Conservation (phyloP, 2,113 vertebrate species). For the Raja brachyura region DNA sequence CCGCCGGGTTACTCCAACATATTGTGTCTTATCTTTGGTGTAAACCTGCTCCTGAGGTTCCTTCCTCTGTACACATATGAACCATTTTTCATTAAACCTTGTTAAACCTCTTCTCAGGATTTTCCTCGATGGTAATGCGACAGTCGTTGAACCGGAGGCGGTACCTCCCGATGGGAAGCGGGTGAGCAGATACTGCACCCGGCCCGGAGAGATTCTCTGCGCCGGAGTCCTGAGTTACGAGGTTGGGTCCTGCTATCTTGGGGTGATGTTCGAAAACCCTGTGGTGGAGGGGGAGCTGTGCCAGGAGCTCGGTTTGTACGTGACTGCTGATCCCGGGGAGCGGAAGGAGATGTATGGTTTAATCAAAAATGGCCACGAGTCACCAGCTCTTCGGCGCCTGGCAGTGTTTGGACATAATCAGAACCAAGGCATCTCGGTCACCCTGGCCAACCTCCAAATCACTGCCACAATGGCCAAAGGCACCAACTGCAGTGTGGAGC, state of each 20-base stretch:
- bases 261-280: conserved; percentile 30
- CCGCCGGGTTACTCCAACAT: too few species aligned
- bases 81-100: not conserved
- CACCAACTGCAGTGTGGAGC: not conserved
- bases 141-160: not conserved
- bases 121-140: not conserved
- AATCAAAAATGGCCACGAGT: not conserved
- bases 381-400: not conserved
- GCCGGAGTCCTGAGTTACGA: conserved; percentile 2
- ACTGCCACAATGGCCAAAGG: not conserved
- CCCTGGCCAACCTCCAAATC: not conserved
- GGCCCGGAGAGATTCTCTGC: not conserved
- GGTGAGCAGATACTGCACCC: not conserved
- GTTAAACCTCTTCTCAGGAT: not conserved
- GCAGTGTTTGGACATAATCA: not conserved
- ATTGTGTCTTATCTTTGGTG: too few species aligned
- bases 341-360: not conserved
- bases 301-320: not conserved
- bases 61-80: not conserved
- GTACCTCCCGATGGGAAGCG: not conserved
- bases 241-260: not conserved
- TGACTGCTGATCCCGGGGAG: not conserved
- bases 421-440: not conserved
- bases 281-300: not conserved
- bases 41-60: too few species aligned